Conservation (phyloP, 2,888 invertebrate species). For the Lamproptera curius region DNA sequence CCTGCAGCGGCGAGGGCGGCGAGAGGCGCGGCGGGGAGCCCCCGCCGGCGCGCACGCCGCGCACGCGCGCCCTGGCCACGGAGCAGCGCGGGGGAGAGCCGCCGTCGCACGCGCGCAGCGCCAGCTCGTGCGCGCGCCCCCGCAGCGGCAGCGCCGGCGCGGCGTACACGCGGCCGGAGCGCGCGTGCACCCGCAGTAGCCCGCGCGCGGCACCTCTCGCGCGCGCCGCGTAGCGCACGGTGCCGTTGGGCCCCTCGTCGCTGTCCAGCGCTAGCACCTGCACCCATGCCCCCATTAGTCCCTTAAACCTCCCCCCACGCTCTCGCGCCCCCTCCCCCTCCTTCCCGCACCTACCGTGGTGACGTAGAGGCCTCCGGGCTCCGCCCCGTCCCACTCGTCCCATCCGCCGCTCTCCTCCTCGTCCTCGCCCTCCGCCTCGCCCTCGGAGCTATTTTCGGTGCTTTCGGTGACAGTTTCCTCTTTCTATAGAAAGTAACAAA, state of each 20-base stretch:
- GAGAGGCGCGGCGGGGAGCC: slow-evolving; percentile 80
- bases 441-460: slow-evolving; percentile 41
- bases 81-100: slow-evolving; percentile 80
- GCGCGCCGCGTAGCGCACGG: slow-evolving; percentile 84
- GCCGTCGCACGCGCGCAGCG: slow-evolving; percentile 90
- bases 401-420: slow-evolving; percentile 36
- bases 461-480: slow-evolving; percentile 32
- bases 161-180: slow-evolving; percentile 89
- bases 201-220: slow-evolving; percentile 86
- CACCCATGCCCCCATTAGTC: neutral
- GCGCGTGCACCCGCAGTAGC: slow-evolving; percentile 89
- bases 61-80: slow-evolving; percentile 84
- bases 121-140: slow-evolving; percentile 43
- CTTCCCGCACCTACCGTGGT: slow-evolving; percentile 40
- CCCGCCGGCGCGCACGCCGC: slow-evolving; percentile 77
- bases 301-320: neutral
- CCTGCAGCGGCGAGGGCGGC: slow-evolving; percentile 81
- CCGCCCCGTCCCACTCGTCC: slow-evolving; percentile 39
- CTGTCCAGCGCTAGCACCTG: slow-evolving; percentile 90
- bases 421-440: slow-evolving; percentile 30
- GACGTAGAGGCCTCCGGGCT: slow-evolving; percentile 40
- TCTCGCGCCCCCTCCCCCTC: neutral
- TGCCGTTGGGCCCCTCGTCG: slow-evolving; percentile 90
- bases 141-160: slow-evolving; percentile 80
- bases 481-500: no score